Evolutionary conservation across 2,113 vertebrate genomes (phyloP), one percentile per base, ranked within the genome.

Genomic region (Trematomus loennbergii): DNA sequence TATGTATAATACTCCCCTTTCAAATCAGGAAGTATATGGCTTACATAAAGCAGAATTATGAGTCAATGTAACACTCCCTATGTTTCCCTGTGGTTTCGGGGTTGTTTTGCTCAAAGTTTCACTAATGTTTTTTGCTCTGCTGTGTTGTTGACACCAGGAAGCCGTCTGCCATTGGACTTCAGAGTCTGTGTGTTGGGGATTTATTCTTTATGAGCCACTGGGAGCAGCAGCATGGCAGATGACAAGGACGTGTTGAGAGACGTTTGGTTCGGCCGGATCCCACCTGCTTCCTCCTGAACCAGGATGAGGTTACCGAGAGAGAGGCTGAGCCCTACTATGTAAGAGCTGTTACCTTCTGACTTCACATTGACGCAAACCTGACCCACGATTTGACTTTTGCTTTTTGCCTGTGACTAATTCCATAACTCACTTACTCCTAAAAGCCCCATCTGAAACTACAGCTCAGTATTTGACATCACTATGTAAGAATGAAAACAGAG

Each of bases 171-270:
- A 45, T 20, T 15, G 60, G 72, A 76, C 12, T 4, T 33, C 4
- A 8, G 12, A n/a, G 5, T 64, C 70, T 25, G 50, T 78, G 46
- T 79, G 29, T 22, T 43, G 36, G 33, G 46, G 50, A 46, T 65
- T 67, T 53, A 1, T 85, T 84, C 94, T 99, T 87, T 96, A 98
- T 99, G 97, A 95, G 90, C 94, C 93, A 84, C 93, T 62, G 91
- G 90, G 78, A 88, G 91, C 75, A 80, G 22, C 95, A 97, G 93
- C 93, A 99, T 99, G 98, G 97, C 98, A 98, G 98, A 99, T 98
- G 98, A 99, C 96, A 99, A 99, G 96, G 98, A 99, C 84, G 97
- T 99, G 10, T 92, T 99, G 91, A 97, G 98, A 91, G 97, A 99
- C 88, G 98, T 99, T 45, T 99, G 98, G 98, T 99, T 97, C 82